phyloP scores from a whole-genome alignment of 1,140 invertebrate species.

The Antheraea mylitta region DNA sequence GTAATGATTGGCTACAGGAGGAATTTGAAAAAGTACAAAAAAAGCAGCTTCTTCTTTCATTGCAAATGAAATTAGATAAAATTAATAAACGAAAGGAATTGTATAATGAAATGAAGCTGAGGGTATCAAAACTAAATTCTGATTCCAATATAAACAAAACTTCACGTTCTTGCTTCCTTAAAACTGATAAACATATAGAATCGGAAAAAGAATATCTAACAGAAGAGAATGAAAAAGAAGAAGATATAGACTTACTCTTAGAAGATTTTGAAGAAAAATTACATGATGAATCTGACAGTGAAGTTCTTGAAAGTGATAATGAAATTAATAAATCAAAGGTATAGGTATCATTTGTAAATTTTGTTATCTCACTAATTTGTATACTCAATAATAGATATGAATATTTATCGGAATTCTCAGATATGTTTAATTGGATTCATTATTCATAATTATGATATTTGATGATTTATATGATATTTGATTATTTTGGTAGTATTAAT shows the following conservation, averaged over 20 bases:
- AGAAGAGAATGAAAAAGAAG: conserved; percentile 53
- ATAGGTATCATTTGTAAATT: conserved; percentile 9
- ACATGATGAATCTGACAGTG: neutral
- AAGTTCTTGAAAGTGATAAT: conserved; percentile 46
- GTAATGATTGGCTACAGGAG: conserved; percentile 83
- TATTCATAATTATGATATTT: too few relatives aligned
- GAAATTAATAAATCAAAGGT: conserved; percentile 71
- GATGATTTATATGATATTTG: too few relatives aligned
- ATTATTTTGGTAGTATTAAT: too few relatives aligned
- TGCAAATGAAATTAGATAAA: conserved; percentile 79
- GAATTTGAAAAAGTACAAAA: conserved; percentile 83
- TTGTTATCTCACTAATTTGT: too few relatives aligned
- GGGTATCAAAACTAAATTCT: conserved; percentile 64
- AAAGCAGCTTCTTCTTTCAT: conserved; percentile 73
- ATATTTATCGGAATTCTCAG: too few relatives aligned
- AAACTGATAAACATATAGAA: conserved; percentile 34
- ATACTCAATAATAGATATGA: too few relatives aligned
- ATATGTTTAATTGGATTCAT: too few relatives aligned
- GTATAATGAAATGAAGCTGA: conserved; percentile 73
- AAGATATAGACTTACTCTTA: conserved; percentile 62
- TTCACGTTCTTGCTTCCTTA: conserved; percentile 41
- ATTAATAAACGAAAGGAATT: conserved; percentile 74
- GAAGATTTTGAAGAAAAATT: conserved; percentile 76
- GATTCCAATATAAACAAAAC: conserved; percentile 46
- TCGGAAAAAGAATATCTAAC: conserved; percentile 55